phyloP scores from a whole-genome alignment of 2,113 vertebrate species.

The Brevimyrus niger region DNA sequence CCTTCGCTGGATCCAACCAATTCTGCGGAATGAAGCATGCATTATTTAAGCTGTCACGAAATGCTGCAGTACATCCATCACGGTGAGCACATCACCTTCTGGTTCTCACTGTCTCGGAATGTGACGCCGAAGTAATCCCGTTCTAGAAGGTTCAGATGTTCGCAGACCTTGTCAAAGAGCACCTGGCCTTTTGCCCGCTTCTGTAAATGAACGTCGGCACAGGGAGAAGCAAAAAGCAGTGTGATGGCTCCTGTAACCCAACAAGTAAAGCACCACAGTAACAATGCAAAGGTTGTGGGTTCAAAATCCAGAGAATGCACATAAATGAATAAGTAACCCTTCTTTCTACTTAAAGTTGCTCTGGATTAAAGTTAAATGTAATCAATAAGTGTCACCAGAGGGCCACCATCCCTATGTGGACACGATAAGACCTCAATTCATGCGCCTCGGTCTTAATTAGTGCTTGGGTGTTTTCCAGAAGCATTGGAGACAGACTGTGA shows the following conservation, averaged over 20 bases:
- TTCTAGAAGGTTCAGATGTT: slow-evolving; percentile 80
- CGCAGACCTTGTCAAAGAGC: slow-evolving; percentile 77
- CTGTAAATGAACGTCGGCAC: slow-evolving; percentile 47
- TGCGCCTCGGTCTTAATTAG: neutral
- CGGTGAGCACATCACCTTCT: slow-evolving; percentile 60
- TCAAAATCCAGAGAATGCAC: neutral
- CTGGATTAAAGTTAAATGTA: neutral
- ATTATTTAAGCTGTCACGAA: neutral
- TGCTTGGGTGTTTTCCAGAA: neutral
- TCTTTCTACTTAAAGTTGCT: neutral
- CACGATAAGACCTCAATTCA: neutral
- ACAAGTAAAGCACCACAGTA: neutral
- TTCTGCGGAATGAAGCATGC: slow-evolving; percentile 66
- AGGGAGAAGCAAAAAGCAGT: neutral
- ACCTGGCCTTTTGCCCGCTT: slow-evolving; percentile 79
- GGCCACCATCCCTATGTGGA: neutral
- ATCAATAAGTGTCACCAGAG: neutral
- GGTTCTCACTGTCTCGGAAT: slow-evolving; percentile 76
- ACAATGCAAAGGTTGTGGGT: neutral
- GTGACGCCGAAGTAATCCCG: slow-evolving; percentile 81
- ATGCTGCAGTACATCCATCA: neutral
- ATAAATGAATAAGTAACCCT: neutral
- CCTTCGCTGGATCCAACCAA: slow-evolving; percentile 93
- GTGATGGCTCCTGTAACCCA: neutral
- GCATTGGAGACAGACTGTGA: neutral